Evolutionary conservation across 2,888 invertebrate species (phyloP), one percentile per base, ranked within the genome.

Genomic region (Taphrorychus bicolor): DNA sequence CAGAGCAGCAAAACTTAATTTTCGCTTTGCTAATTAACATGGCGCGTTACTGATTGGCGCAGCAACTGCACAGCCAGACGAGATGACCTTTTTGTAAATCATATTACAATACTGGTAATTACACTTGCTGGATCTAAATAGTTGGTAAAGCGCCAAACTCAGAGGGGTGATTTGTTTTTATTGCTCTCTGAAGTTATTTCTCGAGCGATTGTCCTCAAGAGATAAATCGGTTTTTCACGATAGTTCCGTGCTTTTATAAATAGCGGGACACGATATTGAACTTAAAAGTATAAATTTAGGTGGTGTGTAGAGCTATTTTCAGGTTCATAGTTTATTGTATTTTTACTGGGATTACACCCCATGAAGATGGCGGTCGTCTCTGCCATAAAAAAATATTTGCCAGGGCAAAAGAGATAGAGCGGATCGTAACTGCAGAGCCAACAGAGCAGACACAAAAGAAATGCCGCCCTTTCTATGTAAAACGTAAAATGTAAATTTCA

Each of bases 381-480:
- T 1, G 32, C 32, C 32, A 11, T 32, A 32, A 32, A 32, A 32
- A 32, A 32, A 32, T 32, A 32, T 32, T n/a, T n/a, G n/a, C n/a
- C n/a, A n/a, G n/a, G n/a, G n/a, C n/a, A n/a, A 11, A 32, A 11
- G 32, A 48, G 5, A 18, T 19, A 48, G 16, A 48, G 16, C 48
- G 19, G 19, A 48, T 14, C 48, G 17, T 48, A 48, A 16, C 48
- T 48, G 48, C 48, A 48, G 19, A 48, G 16, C 48, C 18, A 48
- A 48, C 32, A 11, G 32, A 11, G 51, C 22, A 51, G 11, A 51
- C 22, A 19, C 42, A 60, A 60, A 66, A 52, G 42, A 24, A 66
- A 66, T 56, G 23, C 53, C 56, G 51, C 61, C 66, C 53, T 66
- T 66, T 66, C 66, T 49, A 61, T 66, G 60, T 66, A 60, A 42